Evolutionary conservation across 2,888 invertebrate species (phyloP).

Genomic region (Lithophane semibrunnea): DNA sequence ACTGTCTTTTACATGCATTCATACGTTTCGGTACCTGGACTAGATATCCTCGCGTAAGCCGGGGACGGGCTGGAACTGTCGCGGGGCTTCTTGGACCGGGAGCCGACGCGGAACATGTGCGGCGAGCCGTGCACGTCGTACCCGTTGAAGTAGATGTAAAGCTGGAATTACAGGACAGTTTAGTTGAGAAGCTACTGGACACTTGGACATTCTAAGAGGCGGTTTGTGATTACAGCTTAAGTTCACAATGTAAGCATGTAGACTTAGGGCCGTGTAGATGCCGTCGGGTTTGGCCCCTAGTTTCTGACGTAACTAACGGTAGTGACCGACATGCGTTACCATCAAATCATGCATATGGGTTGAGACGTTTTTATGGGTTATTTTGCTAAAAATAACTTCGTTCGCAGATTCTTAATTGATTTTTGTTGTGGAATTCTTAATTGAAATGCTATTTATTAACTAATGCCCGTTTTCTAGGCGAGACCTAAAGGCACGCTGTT

Average conservation of each 20-base stretch:
- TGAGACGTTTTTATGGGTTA: too few relatives aligned
- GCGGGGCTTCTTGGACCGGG: slow-evolving; percentile 90
- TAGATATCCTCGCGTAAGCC: slow-evolving; percentile 89
- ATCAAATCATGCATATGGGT: neutral
- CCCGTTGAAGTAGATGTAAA: slow-evolving; percentile 98
- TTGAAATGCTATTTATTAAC: too few relatives aligned
- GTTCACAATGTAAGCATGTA: neutral
- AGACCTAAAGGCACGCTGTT: too few relatives aligned
- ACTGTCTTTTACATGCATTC: neutral
- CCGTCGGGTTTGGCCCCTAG: neutral
- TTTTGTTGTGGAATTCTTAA: too few relatives aligned
- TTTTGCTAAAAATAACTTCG: neutral
- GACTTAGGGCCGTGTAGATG: neutral
- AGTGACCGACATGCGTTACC: neutral
- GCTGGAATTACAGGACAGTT: slow-evolving; percentile 77
- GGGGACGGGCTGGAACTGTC: slow-evolving; percentile 87
- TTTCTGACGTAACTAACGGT: neutral
- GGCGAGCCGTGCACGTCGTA: slow-evolving; percentile 96
- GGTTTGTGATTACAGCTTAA: slow-evolving; percentile 2
- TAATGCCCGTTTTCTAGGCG: too few relatives aligned
- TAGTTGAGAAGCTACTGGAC: neutral
- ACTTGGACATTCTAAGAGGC: neutral
- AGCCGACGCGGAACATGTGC: slow-evolving; percentile 96
- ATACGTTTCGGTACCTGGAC: slow-evolving; percentile 80
- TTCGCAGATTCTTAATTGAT: neutral